phyloP scores from a whole-genome alignment of 2,888 invertebrate genomes.

The Allacma fusca region DNA sequence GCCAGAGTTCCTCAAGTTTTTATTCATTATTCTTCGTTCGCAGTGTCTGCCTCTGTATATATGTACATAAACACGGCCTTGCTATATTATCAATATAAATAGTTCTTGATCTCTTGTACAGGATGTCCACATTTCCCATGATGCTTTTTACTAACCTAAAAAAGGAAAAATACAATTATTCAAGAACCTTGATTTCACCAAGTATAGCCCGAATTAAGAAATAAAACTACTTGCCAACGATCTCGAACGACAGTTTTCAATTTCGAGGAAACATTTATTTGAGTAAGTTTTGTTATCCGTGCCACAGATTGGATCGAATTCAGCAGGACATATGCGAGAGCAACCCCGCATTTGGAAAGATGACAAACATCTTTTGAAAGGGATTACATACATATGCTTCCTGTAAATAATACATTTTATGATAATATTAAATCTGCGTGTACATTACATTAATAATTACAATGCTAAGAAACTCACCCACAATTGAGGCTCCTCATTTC shows the following conservation, averaged over 20 bases:
- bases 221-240: too few species aligned
- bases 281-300: conserved; percentile 91
- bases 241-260: conserved; percentile 86
- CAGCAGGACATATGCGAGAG: conserved; percentile 83
- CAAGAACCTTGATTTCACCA: background rate
- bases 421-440: background rate
- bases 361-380: conserved; percentile 83
- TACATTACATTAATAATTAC: background rate
- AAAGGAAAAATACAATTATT: conserved; percentile 27
- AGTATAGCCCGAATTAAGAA: background rate
- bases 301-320: conserved; percentile 92
- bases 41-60: too few species aligned
- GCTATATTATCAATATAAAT: conserved; percentile 76
- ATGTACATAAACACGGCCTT: too few species aligned
- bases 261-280: conserved; percentile 89
- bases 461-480: conserved; percentile 70
- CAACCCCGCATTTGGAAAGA: conserved; percentile 88
- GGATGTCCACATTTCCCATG: conserved; percentile 87
- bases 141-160: conserved; percentile 74
- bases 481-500: conserved; percentile 91
- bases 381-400: conserved; percentile 90
- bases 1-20: too few species aligned
- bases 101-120: conserved; percentile 80
- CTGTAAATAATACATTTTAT: too few species aligned
- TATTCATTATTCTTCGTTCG: too few species aligned